These are phyloP conservation scores for Pogona vitticeps DNA, from an alignment of 2,113 vertebrate species.

Conservation along the genomic window DNA sequence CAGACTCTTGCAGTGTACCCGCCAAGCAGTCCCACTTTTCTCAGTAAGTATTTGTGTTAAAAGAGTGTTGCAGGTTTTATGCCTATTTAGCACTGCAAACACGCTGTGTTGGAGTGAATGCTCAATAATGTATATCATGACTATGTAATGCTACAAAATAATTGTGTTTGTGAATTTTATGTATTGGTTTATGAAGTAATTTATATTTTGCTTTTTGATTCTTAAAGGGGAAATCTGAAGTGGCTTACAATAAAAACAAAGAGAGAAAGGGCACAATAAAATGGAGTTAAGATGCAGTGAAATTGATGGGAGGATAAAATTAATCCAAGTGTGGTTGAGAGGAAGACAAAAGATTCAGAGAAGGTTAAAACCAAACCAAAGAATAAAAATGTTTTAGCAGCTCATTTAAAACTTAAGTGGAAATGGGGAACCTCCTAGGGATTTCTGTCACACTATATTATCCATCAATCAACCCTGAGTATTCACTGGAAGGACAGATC, in stretches of 20 bases:
- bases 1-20: conserved; percentile 94
- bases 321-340: not conserved
- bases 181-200: not conserved
- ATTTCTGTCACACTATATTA: no score
- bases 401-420: not conserved
- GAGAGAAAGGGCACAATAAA: not conserved
- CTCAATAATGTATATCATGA: not conserved
- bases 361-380: not conserved
- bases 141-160: not conserved
- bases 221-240: not conserved
- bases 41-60: conserved; percentile 81
- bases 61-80: not conserved
- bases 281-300: not conserved
- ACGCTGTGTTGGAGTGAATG: not conserved
- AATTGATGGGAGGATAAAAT: not conserved
- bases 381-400: not conserved
- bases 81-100: fast-evolving
- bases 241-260: not conserved
- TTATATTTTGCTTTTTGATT: not conserved
- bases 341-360: not conserved
- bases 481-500: no score
- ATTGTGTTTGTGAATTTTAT: not conserved
- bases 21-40: conserved; percentile 95
- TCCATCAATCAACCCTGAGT: no score
- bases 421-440: not conserved